A percentile compares a stretch with the other conserved stretches of the same genome.
Evolutionary conservation across 2,888 invertebrate genomes (phyloP).

Genomic region (Drosophila subquinaria): DNA sequence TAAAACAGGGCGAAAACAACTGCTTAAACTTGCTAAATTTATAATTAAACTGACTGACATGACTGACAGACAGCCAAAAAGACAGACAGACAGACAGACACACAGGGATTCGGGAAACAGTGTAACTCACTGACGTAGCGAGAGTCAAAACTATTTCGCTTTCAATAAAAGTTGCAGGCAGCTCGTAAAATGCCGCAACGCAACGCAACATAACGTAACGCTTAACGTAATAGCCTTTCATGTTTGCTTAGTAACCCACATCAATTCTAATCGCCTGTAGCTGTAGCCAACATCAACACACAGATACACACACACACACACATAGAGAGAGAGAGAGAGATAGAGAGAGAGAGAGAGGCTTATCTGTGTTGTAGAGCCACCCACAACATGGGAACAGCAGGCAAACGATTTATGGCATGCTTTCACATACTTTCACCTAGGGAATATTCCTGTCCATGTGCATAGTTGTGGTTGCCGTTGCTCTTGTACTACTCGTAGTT

Average conservation of each 20-base stretch:
- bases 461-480: slow-evolving; percentile 65
- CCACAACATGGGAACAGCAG: slow-evolving; percentile 60
- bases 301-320: slow-evolving; percentile 13
- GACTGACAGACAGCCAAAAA: not conserved
- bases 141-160: slow-evolving; percentile 56
- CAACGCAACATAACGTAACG: slow-evolving; percentile 69
- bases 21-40: slow-evolving; percentile 24
- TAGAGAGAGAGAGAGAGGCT: slow-evolving; percentile 11
- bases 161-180: slow-evolving; percentile 51
- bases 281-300: slow-evolving; percentile 49
- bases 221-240: slow-evolving; percentile 81
- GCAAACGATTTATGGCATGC: slow-evolving; percentile 80
- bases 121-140: slow-evolving; percentile 4
- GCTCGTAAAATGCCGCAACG: slow-evolving; percentile 63
- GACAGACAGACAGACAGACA: not conserved
- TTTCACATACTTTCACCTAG: slow-evolving; percentile 81
- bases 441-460: slow-evolving; percentile 75
- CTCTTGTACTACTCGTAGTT: slow-evolving; percentile 14
- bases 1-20: not conserved
- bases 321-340: not conserved
- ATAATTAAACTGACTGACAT: slow-evolving; percentile 20
- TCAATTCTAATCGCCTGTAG: slow-evolving; percentile 80
- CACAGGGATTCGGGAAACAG: not conserved
- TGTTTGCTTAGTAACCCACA: slow-evolving; percentile 82
- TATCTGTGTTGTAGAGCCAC: slow-evolving; percentile 45